These are phyloP conservation scores for Beris chalybata DNA, from an alignment of 2,888 invertebrate species.

Conservation along the genomic window DNA sequence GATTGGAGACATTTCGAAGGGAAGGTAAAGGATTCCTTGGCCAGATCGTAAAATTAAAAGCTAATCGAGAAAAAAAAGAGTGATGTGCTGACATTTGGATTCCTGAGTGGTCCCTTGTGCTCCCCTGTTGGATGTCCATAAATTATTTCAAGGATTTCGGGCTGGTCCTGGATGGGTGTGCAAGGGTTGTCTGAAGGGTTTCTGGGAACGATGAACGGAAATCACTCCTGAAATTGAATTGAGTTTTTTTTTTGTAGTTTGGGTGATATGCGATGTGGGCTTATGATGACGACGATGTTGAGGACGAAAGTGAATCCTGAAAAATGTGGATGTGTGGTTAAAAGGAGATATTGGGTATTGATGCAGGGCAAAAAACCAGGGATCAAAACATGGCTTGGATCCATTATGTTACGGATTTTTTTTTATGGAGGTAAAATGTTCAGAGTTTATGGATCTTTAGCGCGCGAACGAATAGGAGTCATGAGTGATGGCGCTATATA, in stretches of 20 bases:
- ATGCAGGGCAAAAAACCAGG: too few relatives aligned
- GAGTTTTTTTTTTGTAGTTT: neutral
- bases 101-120: slow-evolving; percentile 34
- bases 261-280: too few relatives aligned
- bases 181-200: neutral
- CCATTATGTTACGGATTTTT: too few relatives aligned
- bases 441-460: too few relatives aligned
- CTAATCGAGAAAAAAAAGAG: slow-evolving; percentile 34
- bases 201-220: slow-evolving; percentile 25
- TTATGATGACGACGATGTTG: too few relatives aligned
- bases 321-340: too few relatives aligned
- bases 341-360: too few relatives aligned
- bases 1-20: neutral
- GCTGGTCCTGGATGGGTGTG: slow-evolving; percentile 5
- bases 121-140: slow-evolving; percentile 31
- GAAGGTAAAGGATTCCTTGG: neutral
- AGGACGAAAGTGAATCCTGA: too few relatives aligned
- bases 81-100: slow-evolving; percentile 33
- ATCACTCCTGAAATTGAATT: slow-evolving; percentile 31
- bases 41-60: slow-evolving; percentile 33
- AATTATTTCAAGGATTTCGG: slow-evolving; percentile 33
- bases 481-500: too few relatives aligned
- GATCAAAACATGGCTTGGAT: too few relatives aligned
- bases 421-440: too few relatives aligned
- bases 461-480: too few relatives aligned